These are phyloP conservation scores for Leptobrachium leishanense DNA, from an alignment of 2,113 vertebrate genomes.

Conservation along the genomic window DNA sequence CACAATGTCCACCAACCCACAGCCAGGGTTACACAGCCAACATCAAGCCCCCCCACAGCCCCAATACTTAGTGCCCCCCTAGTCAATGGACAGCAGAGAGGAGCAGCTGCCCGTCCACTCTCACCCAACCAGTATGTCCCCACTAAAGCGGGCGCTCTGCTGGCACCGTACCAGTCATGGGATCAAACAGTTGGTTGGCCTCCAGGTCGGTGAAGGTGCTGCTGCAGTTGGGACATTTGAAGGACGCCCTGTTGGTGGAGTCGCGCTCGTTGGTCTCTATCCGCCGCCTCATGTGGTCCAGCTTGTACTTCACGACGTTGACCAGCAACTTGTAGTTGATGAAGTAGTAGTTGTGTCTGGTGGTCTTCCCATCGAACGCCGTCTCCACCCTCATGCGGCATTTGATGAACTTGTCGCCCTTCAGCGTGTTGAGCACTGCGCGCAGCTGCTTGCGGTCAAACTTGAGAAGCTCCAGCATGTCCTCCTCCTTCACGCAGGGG, in stretches of 20 bases:
- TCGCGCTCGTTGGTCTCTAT: constrained; percentile 96
- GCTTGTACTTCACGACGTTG: constrained; percentile 96
- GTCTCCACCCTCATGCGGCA: constrained; percentile 97
- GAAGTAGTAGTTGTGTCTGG: constrained; percentile 97
- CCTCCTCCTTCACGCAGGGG: constrained; percentile 93
- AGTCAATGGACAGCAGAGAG: too few relatives aligned
- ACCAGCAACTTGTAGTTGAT: constrained; percentile 95
- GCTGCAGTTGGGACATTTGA: constrained; percentile 89
- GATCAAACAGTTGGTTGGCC: constrained; percentile 95
- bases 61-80: too few relatives aligned
- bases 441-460: constrained; percentile 96
- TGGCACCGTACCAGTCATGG: constrained; percentile 83
- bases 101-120: too few relatives aligned
- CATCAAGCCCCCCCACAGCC: too few relatives aligned
- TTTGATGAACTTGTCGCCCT: constrained; percentile 96
- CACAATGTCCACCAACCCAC: too few relatives aligned
- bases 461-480: constrained; percentile 97
- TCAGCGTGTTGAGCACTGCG: constrained; percentile 93
- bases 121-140: too few relatives aligned
- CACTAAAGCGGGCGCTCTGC: too few relatives aligned
- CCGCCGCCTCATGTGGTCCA: constrained; percentile 97
- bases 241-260: constrained; percentile 94
- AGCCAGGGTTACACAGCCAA: too few relatives aligned
- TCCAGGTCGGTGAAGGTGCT: constrained; percentile 96
- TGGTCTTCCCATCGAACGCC: constrained; percentile 90